Percentiles rank a stretch among this genome's conserved stretches.
Conservation (phyloP, 2,888 invertebrate genomes). For the Drepanosiphum platanoidis region DNA sequence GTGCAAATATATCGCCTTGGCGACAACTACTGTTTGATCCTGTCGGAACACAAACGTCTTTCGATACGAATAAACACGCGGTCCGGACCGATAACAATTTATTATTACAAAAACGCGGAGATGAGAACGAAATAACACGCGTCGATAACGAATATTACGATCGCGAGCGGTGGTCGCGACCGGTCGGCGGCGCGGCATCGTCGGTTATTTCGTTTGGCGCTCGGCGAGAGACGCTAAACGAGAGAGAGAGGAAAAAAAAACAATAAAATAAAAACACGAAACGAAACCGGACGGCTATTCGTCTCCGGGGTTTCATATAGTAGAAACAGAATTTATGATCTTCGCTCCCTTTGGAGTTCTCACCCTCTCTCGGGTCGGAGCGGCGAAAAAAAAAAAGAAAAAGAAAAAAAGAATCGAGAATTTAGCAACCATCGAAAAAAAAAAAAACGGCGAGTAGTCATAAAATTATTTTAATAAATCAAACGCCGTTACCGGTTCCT, state of each 20-base stretch:
- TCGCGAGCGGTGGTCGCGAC: too few species aligned
- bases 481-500: constrained; percentile 62
- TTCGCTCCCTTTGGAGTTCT: constrained; percentile 60
- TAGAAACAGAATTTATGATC: constrained; percentile 55
- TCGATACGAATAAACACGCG: too few species aligned
- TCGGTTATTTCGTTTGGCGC: background rate
- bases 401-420: constrained; percentile 49
- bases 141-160: too few species aligned
- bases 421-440: constrained; percentile 61
- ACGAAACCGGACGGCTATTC: constrained; percentile 58
- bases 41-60: too few species aligned
- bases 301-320: constrained; percentile 58
- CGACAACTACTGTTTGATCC: too few species aligned
- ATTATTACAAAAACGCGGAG: too few species aligned
- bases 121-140: too few species aligned
- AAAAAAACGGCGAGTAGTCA: constrained; percentile 58
- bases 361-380: constrained; percentile 35
- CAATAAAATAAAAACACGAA: constrained; percentile 22
- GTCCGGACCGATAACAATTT: too few species aligned
- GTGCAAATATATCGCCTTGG: too few species aligned
- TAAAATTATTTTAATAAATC: constrained; percentile 62
- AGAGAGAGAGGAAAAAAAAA: background rate
- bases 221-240: constrained; percentile 31
- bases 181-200: background rate
- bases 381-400: background rate